Percentiles rank a stretch among this genome's conserved stretches.
These are phyloP conservation scores for Eleutherodactylus coqui DNA, from an alignment of 2,797 vertebrate genomes.

Conservation along the genomic window DNA sequence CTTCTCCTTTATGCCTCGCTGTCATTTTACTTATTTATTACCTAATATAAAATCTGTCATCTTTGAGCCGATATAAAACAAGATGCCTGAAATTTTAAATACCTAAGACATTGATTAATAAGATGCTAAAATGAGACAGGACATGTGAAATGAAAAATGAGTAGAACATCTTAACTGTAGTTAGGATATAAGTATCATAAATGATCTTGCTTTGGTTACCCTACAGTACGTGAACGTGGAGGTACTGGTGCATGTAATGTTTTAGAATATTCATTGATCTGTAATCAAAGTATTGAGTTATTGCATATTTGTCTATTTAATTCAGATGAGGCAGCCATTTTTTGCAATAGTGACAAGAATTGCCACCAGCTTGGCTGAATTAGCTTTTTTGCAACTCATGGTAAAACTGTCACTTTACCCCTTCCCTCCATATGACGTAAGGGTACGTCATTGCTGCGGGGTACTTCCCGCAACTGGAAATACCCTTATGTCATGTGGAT, in stretches of 20 bases:
- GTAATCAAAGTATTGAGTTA: background rate
- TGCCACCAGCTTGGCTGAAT: background rate
- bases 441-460: no score
- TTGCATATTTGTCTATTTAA: no score
- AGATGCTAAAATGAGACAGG: background rate
- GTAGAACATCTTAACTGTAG: background rate
- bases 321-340: background rate
- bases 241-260: no score
- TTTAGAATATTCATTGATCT: background rate
- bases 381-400: no score
- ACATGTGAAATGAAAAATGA: slow-evolving; percentile 5
- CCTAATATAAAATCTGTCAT: slow-evolving; percentile 29
- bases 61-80: background rate
- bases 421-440: no score
- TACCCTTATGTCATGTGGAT: no score
- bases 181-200: background rate
- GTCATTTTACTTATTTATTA: slow-evolving; percentile 29
- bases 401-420: no score
- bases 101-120: slow-evolving; percentile 20
- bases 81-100: background rate
- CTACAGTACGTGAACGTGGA: background rate
- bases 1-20: background rate
- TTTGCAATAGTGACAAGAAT: background rate
- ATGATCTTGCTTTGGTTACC: background rate
- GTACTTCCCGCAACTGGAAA: no score